Base-by-base conservation (phyloP, 2,797 vertebrate species). In the Psittacula echo region DNA sequence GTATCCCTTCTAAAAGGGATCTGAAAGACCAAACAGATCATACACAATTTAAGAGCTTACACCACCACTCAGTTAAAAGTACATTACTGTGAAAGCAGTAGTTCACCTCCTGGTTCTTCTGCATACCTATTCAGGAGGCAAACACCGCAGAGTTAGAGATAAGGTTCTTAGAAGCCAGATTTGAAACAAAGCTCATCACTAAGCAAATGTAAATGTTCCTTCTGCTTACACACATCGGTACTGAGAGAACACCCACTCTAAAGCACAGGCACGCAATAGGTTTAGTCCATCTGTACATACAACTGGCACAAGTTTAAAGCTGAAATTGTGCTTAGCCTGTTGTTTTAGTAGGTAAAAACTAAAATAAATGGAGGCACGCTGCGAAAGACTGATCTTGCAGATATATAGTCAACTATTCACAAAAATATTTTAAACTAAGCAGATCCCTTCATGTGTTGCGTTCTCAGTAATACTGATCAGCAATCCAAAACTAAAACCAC, bases 21-120 rank as follows among this genome's bases (percentile, higher is more conserved):
- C 7, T 77, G 41, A 77, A 95, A 90, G 75, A 62, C 48, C 80
- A 85, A 89, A 94, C 26, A 96, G 91, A 95, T 91, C 67, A 96
- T 66, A 91, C 39, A 83, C 93, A 92, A 96, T 93, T 96, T 95
- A 93, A 97, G 68, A 89, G 74, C 5, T 24, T 92, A 95, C 61
- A 82, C 32, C 47, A 30, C 5, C 68, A 95, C 75, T 77, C 16
- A 24, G 80, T 95, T 95, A 88, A 37, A 95, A 89, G 68, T 50
- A 84, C 74, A 93, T 72, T 51, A 48, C 56, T 95, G 91, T 74
- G 91, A 89, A 90, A 93, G 72, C 34, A 95, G 86, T 58, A 93
- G 66, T n/a, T 87, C 58, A 93, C 53, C 75, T 93, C 72, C 90
- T 75, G 34, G 27, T 84, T 94, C 58, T 84, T 79, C 90, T 71